Evolutionary conservation across 2,113 vertebrate genomes (phyloP).

Genomic region (Cheirogaleus medius): DNA sequence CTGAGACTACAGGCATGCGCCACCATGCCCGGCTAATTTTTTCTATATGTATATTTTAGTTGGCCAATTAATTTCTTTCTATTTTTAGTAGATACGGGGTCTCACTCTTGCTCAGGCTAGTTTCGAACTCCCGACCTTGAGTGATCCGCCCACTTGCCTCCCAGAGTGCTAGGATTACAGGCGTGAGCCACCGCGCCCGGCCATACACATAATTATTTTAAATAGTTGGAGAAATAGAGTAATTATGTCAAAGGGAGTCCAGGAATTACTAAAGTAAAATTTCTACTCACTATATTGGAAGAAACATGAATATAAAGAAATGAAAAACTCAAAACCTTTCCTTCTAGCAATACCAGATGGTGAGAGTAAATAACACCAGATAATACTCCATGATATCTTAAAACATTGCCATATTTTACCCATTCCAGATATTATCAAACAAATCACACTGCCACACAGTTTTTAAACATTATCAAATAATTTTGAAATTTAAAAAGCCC

Average conservation of each 20-base stretch:
- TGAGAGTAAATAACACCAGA: not conserved
- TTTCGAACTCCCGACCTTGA: no score
- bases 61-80: no score
- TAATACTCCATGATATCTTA: not conserved
- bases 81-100: no score
- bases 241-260: not conserved
- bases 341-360: not conserved
- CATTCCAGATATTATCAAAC: not conserved
- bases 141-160: no score
- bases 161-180: no score
- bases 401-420: not conserved
- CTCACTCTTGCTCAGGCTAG: no score
- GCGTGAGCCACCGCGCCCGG: no score
- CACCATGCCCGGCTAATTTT: no score
- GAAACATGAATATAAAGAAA: constrained; percentile 17
- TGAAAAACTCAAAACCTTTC: not conserved
- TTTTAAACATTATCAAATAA: constrained; percentile 37
- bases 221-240: not conserved
- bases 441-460: not conserved
- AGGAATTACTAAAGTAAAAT: constrained; percentile 23
- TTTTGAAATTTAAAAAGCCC: not conserved
- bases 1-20: no score
- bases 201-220: constrained; percentile 43
- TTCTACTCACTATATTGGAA: not conserved
- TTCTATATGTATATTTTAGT: no score